A percentile compares a stretch with the other conserved stretches of the same genome.
phyloP scores from a whole-genome alignment of 2,797 vertebrate genomes.

The Tiaroga cobitis region DNA sequence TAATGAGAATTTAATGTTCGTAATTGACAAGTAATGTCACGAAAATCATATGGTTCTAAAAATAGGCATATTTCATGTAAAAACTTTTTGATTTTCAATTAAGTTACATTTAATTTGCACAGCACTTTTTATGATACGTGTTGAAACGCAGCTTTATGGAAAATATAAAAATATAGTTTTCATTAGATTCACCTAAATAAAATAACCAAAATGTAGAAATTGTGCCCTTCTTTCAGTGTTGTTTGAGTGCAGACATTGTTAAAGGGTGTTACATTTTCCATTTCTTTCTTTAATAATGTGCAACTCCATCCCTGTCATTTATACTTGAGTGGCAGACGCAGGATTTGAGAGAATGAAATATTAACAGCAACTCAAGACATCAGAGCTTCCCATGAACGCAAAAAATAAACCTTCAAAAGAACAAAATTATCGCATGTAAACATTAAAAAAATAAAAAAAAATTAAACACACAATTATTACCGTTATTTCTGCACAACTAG shows the following conservation, averaged over 20 bases:
- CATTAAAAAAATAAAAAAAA: not conserved
- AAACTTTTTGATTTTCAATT: not conserved
- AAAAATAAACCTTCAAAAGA: not conserved
- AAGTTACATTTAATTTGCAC: not conserved
- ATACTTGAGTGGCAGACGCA: not conserved
- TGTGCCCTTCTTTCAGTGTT: conserved; percentile 29
- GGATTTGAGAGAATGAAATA: conserved; percentile 25
- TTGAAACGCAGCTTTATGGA: not conserved
- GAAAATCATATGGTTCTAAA: not conserved
- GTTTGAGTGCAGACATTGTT: conserved; percentile 4
- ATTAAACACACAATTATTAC: not conserved
- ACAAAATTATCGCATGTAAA: conserved; percentile 5
- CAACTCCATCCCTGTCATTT: conserved; percentile 24
- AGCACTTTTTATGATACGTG: not conserved
- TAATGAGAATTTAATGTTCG: not conserved
- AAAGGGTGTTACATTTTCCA: conserved; percentile 7
- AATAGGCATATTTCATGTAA: not conserved
- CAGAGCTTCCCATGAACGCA: not conserved
- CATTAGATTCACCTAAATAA: not conserved
- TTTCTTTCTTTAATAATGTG: conserved; percentile 25
- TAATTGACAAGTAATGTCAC: not conserved
- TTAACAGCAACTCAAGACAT: conserved; percentile 26
- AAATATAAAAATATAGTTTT: not conserved
- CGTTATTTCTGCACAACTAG: not conserved
- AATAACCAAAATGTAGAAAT: not conserved